Base-by-base conservation (phyloP, 2,888 invertebrate genomes). In the Heliconius hortense region DNA sequence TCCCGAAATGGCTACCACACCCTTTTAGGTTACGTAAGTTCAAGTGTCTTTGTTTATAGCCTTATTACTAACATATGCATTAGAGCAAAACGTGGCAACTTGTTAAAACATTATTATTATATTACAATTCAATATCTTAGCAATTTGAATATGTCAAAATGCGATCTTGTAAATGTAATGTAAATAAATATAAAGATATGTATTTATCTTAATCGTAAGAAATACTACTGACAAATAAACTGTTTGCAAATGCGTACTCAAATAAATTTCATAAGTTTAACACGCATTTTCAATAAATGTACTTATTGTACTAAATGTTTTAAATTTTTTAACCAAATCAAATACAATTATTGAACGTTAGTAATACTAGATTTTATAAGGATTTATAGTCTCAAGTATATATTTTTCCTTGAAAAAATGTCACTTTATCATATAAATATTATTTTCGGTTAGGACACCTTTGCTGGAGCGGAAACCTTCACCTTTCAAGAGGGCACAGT, bases 401-500 rank as follows among this genome's bases (percentile, higher is more conserved):
- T 69, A 11, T 13, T n/a, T 56, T 56, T 31, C 35, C 56, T 56
- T 56, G 24, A 56, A 56, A 24, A 69, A 56, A 7, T 7, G 11
- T 39, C 4, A 53, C 8, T 26, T 11, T 2, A 28, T 28, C 4
- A 62, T 28, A 66, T 59, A 11, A 10, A 48, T 60, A 60, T 62
- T 48, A 21, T 60, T 39, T 48, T 43, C 5, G 24, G 69, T 62
- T 69, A 74, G 53, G 53, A n/a, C 63, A 74, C 35, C 35, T 69
- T 64, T 24, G 67, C 26, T n/a, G 18, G 21, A n/a, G 7, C 26
- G 24, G 13, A 79, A 71, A 78, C 88, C 88, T 88, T 88, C 87
- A 88, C 88, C 88, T 89, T 88, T 84, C 43, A 64, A 70, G 71
- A 77, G 81, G 82, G 80, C 66, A 67, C 84, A 48, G 79, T 83